Evolutionary conservation across 2,888 invertebrate species (phyloP).

Genomic region (Oasisia sp.): DNA sequence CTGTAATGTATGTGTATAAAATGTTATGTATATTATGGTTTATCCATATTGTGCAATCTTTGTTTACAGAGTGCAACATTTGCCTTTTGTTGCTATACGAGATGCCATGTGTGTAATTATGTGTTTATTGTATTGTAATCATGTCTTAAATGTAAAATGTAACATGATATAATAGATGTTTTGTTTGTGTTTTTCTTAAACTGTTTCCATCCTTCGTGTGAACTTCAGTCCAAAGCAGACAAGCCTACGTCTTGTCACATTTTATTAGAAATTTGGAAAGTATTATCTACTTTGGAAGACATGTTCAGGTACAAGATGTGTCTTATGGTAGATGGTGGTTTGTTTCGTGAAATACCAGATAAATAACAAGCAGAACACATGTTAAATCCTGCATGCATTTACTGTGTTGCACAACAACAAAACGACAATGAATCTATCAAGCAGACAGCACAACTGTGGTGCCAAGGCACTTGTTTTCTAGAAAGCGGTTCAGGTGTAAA

Average conservation of each 20-base stretch:
- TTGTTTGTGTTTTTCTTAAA: background rate
- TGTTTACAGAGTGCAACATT: background rate
- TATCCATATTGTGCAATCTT: background rate
- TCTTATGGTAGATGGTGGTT: background rate
- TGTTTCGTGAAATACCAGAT: background rate
- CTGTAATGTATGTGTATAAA: too few species aligned
- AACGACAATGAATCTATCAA: background rate
- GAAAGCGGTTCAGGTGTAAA: background rate
- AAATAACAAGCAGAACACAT: background rate
- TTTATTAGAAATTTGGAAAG: too few species aligned
- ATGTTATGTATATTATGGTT: background rate
- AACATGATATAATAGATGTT: background rate
- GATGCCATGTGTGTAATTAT: background rate
- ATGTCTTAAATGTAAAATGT: background rate
- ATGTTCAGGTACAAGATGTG: background rate
- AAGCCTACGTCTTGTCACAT: too few species aligned
- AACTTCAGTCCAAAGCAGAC: too few species aligned
- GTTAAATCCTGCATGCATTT: constrained; percentile 5
- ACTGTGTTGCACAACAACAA: background rate
- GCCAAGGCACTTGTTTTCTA: constrained; percentile 9
- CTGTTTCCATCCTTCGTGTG: too few species aligned
- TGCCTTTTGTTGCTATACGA: background rate
- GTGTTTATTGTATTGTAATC: background rate
- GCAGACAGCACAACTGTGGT: background rate
- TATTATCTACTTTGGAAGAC: background rate